These are phyloP conservation scores for Liopterus haemorrhoidalis DNA, from an alignment of 2,888 invertebrate genomes.

Conservation along the genomic window DNA sequence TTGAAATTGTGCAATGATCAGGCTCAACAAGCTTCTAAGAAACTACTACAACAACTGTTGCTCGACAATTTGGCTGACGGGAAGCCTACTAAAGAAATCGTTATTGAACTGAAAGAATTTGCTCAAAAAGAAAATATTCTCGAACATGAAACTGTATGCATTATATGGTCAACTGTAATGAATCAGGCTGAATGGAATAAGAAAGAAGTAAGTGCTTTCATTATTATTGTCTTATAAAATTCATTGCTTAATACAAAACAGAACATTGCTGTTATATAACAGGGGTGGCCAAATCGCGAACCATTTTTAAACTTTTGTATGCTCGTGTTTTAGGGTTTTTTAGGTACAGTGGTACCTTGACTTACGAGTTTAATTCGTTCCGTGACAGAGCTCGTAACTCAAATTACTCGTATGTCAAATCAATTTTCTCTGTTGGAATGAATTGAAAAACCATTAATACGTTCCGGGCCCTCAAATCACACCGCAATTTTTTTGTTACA, in stretches of 20 bases:
- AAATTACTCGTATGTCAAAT: too few species aligned
- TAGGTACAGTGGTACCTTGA: background rate
- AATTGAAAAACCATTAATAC: too few species aligned
- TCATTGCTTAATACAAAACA: too few species aligned
- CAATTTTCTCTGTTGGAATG: too few species aligned
- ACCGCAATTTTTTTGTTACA: too few species aligned
- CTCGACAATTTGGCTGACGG: conserved; percentile 82
- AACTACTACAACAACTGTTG: conserved; percentile 67
- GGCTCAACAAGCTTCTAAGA: conserved; percentile 76
- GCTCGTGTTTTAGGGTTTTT: background rate
- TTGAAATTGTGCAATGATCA: conserved; percentile 74
- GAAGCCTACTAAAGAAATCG: conserved; percentile 78
- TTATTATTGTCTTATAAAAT: background rate
- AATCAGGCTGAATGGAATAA: conserved; percentile 96
- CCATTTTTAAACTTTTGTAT: background rate
- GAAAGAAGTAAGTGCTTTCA: conserved; percentile 60
- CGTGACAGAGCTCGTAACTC: too few species aligned
- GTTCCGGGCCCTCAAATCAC: too few species aligned
- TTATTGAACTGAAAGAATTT: conserved; percentile 79
- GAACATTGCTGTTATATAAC: too few species aligned
- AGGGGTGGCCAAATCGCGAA: too few species aligned
- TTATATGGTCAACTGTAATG: conserved; percentile 90
- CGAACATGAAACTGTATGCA: conserved; percentile 70
- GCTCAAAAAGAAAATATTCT: conserved; percentile 75
- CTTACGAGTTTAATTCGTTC: too few species aligned